Percentiles rank a stretch among this genome's conserved stretches.
These are phyloP conservation scores for Scophthalmus maximus DNA, from an alignment of 2,113 vertebrate species.

Conservation along the genomic window DNA sequence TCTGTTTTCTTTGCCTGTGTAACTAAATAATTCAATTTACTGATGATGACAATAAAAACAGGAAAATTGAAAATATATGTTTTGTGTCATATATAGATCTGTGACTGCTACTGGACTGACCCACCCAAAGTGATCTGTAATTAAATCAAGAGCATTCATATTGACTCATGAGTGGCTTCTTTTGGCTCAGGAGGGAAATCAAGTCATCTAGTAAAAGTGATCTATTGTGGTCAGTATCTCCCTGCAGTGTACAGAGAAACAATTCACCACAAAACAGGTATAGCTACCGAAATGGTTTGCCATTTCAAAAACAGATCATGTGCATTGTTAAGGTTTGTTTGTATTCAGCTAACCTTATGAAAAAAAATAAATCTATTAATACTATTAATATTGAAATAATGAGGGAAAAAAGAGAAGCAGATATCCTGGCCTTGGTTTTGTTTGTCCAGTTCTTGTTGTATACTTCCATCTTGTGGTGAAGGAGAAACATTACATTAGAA, in stretches of 20 bases:
- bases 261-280: not conserved
- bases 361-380: not conserved
- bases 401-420: not conserved
- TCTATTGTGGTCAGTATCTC: slow-evolving; percentile 9
- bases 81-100: not conserved
- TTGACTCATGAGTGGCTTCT: not conserved
- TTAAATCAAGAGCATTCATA: not conserved
- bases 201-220: not conserved
- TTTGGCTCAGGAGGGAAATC: not conserved
- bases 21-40: too few relatives aligned
- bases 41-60: not conserved
- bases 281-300: not conserved
- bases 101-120: not conserved
- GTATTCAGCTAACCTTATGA: not conserved
- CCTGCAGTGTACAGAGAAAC: slow-evolving; percentile 23
- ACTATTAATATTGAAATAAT: not conserved
- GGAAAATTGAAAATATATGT: too few relatives aligned
- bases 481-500: not conserved
- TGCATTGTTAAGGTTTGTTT: not conserved
- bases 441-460: slow-evolving; percentile 9
- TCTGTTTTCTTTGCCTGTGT: not conserved
- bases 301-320: not conserved
- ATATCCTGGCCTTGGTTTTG: not conserved
- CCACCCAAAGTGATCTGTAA: not conserved
- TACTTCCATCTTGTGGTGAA: slow-evolving; percentile 54